Base-by-base conservation (phyloP, 2,888 invertebrate genomes). In the Brachyptera risi region DNA sequence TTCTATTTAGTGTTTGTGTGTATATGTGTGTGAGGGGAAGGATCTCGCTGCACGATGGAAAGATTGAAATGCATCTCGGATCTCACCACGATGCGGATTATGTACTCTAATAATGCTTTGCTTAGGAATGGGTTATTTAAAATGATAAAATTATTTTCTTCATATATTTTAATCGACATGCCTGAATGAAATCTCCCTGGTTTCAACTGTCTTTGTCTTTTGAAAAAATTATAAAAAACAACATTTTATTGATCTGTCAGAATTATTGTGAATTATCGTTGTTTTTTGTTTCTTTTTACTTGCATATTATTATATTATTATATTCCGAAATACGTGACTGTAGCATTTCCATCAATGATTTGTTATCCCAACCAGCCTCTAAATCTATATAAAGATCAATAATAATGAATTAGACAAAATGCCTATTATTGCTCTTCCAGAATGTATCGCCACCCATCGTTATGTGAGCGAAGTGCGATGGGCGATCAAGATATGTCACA, bases 341-440 rank as follows among this genome's bases (percentile, higher is more conserved):
- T 60, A 64, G 64, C 64, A 64, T 62, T 62, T 64, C 64, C 64
- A 64, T 64, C 64, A 64, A 62, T 56, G 54, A 59, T 21, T 42
- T 11, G 35, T 42, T 21, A n/a, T n/a, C n/a, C n/a, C n/a, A n/a
- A 35, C 38, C 38, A 56, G 23, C 23, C 35, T n/a, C n/a, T n/a
- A n/a, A n/a, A n/a, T n/a, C n/a, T 38, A 31, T 38, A 5, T 21
- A 40, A 56, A 35, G 19, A 26, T 37, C 40, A 56, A 42, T 56
- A 35, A 24, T 40, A 56, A 38, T 35, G 35, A 7, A 40, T 2
- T 9, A 42, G 42, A 42, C 42, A 42, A 17, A 17, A 11, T 2
- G 58, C 9, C 59, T 63, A 59, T 27, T 51, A 51, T 51, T 51
- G 50, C 50, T 51, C 42, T 42, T 7, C 2, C 42, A 9, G 35